Percentiles rank a stretch among this genome's conserved stretches.
These are phyloP conservation scores for Malurus leucopterus DNA, from an alignment of 2,797 vertebrate species.

Conservation along the genomic window DNA sequence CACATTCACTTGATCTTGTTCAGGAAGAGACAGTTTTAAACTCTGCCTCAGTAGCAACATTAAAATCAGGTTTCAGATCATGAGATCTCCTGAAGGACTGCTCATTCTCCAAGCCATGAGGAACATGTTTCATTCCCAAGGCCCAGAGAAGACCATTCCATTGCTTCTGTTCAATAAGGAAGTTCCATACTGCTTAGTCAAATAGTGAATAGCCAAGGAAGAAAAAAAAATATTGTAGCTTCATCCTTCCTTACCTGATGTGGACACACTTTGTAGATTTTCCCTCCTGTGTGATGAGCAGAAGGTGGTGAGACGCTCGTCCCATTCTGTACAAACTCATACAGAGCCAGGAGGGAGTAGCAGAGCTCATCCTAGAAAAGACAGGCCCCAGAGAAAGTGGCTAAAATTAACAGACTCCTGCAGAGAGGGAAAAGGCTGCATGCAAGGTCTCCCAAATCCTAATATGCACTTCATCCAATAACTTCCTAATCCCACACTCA, in stretches of 20 bases:
- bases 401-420: background rate
- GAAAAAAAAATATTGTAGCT: background rate
- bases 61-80: background rate
- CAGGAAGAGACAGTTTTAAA: background rate
- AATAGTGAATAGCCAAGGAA: background rate
- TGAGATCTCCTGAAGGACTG: background rate
- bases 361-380: conserved; percentile 75
- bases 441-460: background rate
- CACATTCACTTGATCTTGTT: background rate
- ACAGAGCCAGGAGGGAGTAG: conserved; percentile 83
- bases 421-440: background rate
- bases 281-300: conserved; percentile 87
- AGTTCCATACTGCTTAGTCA: background rate
- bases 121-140: background rate
- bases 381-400: background rate
- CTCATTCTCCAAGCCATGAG: background rate
- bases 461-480: background rate
- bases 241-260: conserved; percentile 84
- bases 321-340: conserved; percentile 85
- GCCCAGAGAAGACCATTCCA: background rate
- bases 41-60: background rate
- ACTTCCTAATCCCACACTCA: background rate
- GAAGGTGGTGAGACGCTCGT: conserved; percentile 75
- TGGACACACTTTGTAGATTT: conserved; percentile 91
- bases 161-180: background rate